A percentile compares a stretch with the other conserved stretches of the same genome.
Evolutionary conservation across 2,888 invertebrate species (phyloP).

Genomic region (Cyclophora albipunctata): DNA sequence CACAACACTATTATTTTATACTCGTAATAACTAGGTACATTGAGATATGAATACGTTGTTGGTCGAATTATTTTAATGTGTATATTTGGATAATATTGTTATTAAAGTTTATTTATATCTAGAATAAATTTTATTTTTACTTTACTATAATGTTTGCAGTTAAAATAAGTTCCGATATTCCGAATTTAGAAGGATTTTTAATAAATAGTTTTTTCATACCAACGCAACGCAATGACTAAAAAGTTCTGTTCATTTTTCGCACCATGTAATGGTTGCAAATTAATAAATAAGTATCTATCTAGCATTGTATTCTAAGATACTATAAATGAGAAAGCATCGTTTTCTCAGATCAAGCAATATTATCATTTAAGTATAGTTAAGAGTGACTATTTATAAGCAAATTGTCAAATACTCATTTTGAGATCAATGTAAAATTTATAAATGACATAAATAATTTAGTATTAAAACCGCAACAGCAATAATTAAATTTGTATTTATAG

Average conservation of each 20-base stretch:
- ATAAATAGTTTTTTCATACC: too few species aligned
- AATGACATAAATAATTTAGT: conserved; percentile 30
- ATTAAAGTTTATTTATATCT: too few species aligned
- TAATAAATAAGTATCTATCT: conserved; percentile 8
- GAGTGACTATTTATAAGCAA: conserved; percentile 54
- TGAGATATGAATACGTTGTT: too few species aligned
- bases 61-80: neutral
- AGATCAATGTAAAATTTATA: conserved; percentile 66
- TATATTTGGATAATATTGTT: neutral
- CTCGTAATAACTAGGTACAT: too few species aligned
- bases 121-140: too few species aligned
- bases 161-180: too few species aligned
- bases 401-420: conserved; percentile 68
- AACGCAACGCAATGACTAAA: too few species aligned
- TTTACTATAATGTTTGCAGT: too few species aligned
- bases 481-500: conserved; percentile 74
- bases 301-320: conserved; percentile 34
- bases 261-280: conserved; percentile 62
- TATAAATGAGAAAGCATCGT: conserved; percentile 58
- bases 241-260: conserved; percentile 14
- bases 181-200: too few species aligned
- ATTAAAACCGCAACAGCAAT: conserved; percentile 69
- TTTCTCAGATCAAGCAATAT: conserved; percentile 73
- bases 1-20: conserved; percentile 3
- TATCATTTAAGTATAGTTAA: conserved; percentile 61